These are phyloP conservation scores for Cenopis cana DNA, from an alignment of 2,888 invertebrate genomes.

Conservation along the genomic window DNA sequence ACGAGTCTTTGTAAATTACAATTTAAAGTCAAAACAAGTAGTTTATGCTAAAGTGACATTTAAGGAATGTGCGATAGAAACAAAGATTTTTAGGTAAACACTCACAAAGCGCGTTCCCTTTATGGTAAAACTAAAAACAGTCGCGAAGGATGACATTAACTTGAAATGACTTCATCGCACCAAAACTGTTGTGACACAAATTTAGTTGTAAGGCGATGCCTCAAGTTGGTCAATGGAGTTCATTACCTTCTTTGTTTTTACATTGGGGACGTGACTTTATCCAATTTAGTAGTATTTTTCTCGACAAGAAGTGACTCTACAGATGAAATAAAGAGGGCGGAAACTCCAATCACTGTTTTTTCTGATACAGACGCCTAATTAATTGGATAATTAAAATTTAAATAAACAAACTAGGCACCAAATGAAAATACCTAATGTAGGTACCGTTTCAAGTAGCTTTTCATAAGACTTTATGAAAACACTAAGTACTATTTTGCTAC, in stretches of 20 bases:
- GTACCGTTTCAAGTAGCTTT: no score
- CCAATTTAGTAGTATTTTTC: constrained; percentile 28
- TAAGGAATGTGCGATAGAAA: neutral
- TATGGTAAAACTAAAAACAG: constrained; percentile 20
- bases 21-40: neutral
- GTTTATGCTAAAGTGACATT: neutral
- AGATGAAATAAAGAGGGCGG: neutral
- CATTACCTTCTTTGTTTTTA: constrained; percentile 50
- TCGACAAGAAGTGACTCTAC: neutral
- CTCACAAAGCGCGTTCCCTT: constrained; percentile 11
- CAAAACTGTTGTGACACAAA: constrained; percentile 38
- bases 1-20: no score
- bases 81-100: neutral
- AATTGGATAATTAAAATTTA: no score
- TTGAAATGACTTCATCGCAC: constrained; percentile 46
- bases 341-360: neutral
- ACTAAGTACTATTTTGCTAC: neutral
- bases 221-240: constrained; percentile 45
- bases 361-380: no score
- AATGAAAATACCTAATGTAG: no score
- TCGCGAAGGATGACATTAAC: constrained; percentile 31
- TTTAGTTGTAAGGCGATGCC: constrained; percentile 26
- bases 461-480: no score
- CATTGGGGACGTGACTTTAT: constrained; percentile 46
- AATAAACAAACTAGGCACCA: no score